Conservation (phyloP, 2,113 vertebrate genomes). For the Equus quagga region DNA sequence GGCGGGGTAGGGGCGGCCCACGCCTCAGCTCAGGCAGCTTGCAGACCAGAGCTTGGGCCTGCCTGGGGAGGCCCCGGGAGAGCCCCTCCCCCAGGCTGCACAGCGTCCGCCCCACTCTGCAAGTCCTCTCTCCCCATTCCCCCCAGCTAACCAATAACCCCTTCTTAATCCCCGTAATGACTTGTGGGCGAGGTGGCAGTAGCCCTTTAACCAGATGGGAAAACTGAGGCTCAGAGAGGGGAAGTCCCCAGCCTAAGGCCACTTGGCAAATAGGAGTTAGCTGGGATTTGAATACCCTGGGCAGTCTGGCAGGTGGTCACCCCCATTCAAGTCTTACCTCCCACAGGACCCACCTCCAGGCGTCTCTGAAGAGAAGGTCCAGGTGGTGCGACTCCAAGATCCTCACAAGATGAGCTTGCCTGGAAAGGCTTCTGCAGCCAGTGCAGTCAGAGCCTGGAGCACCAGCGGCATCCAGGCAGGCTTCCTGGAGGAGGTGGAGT, state of each 20-base stretch:
- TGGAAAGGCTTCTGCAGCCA: neutral
- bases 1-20: neutral
- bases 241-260: neutral
- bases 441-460: neutral
- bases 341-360: neutral
- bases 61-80: neutral
- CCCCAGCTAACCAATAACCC: rapidly evolving
- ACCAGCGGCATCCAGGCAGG: neutral
- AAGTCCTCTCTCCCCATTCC: too few relatives aligned
- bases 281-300: neutral
- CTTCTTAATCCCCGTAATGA: too few relatives aligned
- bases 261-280: neutral
- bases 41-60: neutral
- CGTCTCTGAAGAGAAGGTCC: neutral
- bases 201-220: neutral
- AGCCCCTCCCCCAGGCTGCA: neutral
- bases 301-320: neutral
- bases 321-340: neutral
- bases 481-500: constrained; percentile 31
- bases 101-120: rapidly evolving
- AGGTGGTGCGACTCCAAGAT: neutral
- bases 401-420: too few relatives aligned
- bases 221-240: neutral
- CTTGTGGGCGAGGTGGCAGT: neutral
- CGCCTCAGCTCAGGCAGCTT: neutral